A percentile compares a stretch with the other conserved stretches of the same genome.
These are phyloP conservation scores for Gymnorhina tibicen DNA, from an alignment of 2,113 vertebrate species.

Conservation along the genomic window DNA sequence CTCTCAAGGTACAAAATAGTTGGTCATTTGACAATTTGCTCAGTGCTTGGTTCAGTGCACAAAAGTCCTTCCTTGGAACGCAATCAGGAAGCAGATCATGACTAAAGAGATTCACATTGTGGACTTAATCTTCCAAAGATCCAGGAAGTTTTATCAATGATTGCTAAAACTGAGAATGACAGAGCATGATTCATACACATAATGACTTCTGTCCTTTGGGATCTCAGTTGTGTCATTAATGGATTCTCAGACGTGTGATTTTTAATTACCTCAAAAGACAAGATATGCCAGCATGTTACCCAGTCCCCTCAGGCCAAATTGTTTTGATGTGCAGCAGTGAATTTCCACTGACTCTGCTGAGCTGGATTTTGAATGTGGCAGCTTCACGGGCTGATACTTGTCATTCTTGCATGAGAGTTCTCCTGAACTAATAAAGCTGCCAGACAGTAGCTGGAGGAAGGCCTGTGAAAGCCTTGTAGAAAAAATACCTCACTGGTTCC, in stretches of 20 bases:
- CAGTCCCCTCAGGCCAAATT: neutral
- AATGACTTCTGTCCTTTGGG: neutral
- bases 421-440: neutral
- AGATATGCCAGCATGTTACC: neutral
- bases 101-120: neutral
- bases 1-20: neutral
- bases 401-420: neutral
- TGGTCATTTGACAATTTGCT: neutral
- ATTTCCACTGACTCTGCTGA: neutral
- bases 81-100: neutral
- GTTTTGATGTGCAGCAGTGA: neutral
- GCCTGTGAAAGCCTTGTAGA: neutral
- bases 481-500: neutral
- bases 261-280: slow-evolving; percentile 40
- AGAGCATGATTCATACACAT: neutral
- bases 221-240: neutral
- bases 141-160: neutral
- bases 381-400: neutral
- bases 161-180: neutral
- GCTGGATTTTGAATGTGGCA: neutral
- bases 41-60: neutral
- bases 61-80: neutral
- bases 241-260: slow-evolving; percentile 7
- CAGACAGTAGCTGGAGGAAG: neutral
- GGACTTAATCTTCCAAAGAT: neutral